Base-by-base conservation (phyloP, 2,797 vertebrate genomes). In the Crocidura indochinensis region DNA sequence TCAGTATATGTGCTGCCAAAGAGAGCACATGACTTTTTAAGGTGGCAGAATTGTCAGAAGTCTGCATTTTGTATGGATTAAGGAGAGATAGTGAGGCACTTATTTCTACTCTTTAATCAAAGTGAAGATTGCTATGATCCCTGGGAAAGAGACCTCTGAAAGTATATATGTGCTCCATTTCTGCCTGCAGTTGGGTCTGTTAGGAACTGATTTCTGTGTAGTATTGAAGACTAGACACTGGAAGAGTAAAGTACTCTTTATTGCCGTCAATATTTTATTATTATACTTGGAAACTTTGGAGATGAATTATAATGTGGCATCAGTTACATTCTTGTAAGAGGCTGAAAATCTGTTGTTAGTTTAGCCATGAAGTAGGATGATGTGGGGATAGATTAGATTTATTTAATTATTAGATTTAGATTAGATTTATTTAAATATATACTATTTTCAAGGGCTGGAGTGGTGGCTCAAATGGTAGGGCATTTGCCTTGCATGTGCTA, bases 341-440 rank as follows among this genome's bases (percentile, higher is more conserved):
- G 8, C 56, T 91, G 49, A 76, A 85, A 78, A 26, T 74, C 20
- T 85, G n/a, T n/a, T 77, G 44, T 27, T 65, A 47, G 46, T 27
- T 47, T 14, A 26, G 5, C 19, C 0, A 1, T 51, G 49, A 74
- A 11, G 27, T 38, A 77, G 7, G 82, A 53, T 5, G 10, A 79
- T 44, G 26, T 26, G 65, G 75, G 76, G 46, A 2, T 20, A 12
- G n/a, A n/a, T n/a, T n/a, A n/a, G n/a, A n/a, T n/a, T n/a, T n/a
- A n/a, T n/a, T n/a, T n/a, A n/a, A n/a, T n/a, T n/a, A n/a, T n/a
- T n/a, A n/a, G n/a, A n/a, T n/a, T n/a, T n/a, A n/a, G n/a, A n/a
- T 62, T 26, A 56, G 7, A n/a, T 65, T 76, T 84, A 27, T 64
- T 49, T 64, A 79, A 15, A 51, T 51, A 51, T 51, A 7, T 15